Base-by-base conservation (phyloP, 2,113 vertebrate genomes). In the Lanius ludovicianus region DNA sequence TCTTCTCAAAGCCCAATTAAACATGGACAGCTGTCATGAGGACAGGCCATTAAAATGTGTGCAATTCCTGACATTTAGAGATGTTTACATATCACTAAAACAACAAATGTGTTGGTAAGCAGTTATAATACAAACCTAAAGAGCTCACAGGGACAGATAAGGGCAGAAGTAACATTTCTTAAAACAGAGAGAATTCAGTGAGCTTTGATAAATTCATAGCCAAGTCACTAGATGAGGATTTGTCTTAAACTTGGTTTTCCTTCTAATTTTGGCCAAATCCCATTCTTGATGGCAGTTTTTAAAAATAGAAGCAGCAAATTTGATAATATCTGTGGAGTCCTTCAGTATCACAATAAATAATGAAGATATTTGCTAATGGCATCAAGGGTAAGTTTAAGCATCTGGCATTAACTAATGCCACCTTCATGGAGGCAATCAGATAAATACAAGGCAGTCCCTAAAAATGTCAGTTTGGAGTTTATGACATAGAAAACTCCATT, bases 41-140 rank as follows among this genome's bases (percentile, higher is more conserved):
- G 60, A 57, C 10, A 4, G 47, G 52, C 23, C 76, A 90, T 60
- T 67, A 90, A 96, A 90, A 96, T 28, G 24, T 35, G 42, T 88
- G 79, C 33, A 73, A 93, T 75, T 91, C 77, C 35, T 89, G 78
- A 95, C 81, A 94, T 80, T 85, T 57, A 76, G 84, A 89, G 37
- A 91, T 74, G 63, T 85, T 94, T 70, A 91, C 39, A 9, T 16
- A 91, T 16, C 64, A 63, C 78, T 85, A 85, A 91, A 96, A 76
- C 68, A 87, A 83, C 21, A 79, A 87, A 86, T 0, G 0, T 35
- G 81, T 62, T 50, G 81, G 73, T 57, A 79, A 95, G 74, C 59
- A 85, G 47, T 55, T 67, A 49, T 12, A 55, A 74, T 11, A 83
- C 63, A 87, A 86, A 89, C 37, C 50, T 82, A 27, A 64, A 65